Evolutionary conservation across 2,888 invertebrate genomes (phyloP), one percentile per base, ranked within the genome.

Genomic region (Synergus japonicus): DNA sequence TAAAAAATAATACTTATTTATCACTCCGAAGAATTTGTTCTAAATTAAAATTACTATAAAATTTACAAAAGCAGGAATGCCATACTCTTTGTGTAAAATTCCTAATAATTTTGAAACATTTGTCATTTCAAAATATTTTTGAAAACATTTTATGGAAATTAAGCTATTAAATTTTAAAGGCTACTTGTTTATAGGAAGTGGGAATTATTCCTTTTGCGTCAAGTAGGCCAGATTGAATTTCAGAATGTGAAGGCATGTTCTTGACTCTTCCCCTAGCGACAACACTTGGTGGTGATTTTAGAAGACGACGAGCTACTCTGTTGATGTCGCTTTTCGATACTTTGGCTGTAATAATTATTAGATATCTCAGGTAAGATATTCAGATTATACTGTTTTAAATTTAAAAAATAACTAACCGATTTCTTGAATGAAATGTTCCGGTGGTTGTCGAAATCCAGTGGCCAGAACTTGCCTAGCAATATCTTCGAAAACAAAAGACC

Each of bases 401-500:
- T 76, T 10, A 0, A 58, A 49, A 37, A 64, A 54, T 69, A 77
- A 83, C 90, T 92, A 91, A 98, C 98, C 97, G 85, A 99, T 99
- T 92, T 97, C 96, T 84, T 96, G 95, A 81, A 98, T 98, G 91
- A 98, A 99, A 92, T 96, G 96, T 82, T 97, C 95, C 0, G 99
- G 98, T 63, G 97, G 95, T 92, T 97, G 97, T 88, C 99, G 94
- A 80, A 95, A 94, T 12, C 98, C 98, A 15, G 97, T 98, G 0
- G 98, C 97, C 76, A 99, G 93, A 22, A 99, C 98, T 93, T 99
- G 99, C 54, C 99, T 94, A 0, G 97, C 99, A 82, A 99, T 96
- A 92, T 99, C 99, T 93, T 99, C 99, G 92, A 99, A 99, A 79
- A 99, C 97, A n/a, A 99, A 98, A 0, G 99, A 99, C 76, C 99